Conservation (phyloP, 2,888 invertebrate species). For the Archips crataeganus region DNA sequence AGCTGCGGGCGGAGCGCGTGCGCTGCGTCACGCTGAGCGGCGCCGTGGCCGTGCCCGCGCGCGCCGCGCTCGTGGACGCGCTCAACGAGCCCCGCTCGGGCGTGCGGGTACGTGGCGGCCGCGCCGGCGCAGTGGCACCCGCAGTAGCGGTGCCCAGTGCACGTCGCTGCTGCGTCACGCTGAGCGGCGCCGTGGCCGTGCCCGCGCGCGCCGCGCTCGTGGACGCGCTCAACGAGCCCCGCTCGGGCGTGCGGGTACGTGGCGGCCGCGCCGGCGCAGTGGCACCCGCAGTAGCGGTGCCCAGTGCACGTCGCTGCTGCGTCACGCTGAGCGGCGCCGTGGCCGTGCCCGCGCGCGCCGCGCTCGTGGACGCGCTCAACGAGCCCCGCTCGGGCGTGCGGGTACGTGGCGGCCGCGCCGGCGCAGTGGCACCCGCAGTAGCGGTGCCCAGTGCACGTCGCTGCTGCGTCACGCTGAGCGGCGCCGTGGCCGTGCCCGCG, state of each 20-base stretch:
- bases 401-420: neutral
- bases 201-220: too few species aligned
- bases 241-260: conserved; percentile 56
- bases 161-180: conserved; percentile 56
- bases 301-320: too few species aligned
- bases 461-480: too few species aligned
- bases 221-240: conserved; percentile 87
- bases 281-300: too few species aligned
- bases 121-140: too few species aligned
- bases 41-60: conserved; percentile 88
- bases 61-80: conserved; percentile 89
- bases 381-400: conserved; percentile 71
- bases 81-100: conserved; percentile 88
- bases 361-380: conserved; percentile 85
- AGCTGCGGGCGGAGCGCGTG: conserved; percentile 85
- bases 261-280: too few species aligned
- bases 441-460: too few species aligned
- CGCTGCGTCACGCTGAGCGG: conserved; percentile 91
- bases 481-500: conserved; percentile 88
- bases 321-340: too few species aligned
- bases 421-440: too few species aligned
- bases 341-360: too few species aligned
- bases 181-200: conserved; percentile 60
- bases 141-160: too few species aligned
- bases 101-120: neutral